phyloP scores from a whole-genome alignment of 2,113 vertebrate species.

The Podarcis raffonei region DNA sequence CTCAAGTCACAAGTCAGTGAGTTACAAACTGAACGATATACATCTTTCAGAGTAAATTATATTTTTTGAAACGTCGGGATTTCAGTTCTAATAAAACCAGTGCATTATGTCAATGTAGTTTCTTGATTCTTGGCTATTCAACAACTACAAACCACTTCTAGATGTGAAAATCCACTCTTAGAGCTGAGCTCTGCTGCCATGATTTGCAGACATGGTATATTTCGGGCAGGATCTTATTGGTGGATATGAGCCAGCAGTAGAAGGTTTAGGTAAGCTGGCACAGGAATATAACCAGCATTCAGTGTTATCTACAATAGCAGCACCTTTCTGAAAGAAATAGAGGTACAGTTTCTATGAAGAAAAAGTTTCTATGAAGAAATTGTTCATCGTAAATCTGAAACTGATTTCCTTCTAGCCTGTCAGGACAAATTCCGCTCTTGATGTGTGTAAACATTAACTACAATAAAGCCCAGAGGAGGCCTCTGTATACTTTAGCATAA shows the following conservation, averaged over 20 bases:
- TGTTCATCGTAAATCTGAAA: constrained; percentile 9
- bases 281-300: not conserved
- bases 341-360: not conserved
- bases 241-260: not conserved
- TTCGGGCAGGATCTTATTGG: too few species aligned
- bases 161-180: not conserved
- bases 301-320: not conserved
- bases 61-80: not conserved
- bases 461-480: constrained; percentile 15
- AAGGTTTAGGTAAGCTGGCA: too few species aligned
- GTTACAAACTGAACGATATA: not conserved
- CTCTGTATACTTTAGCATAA: not conserved
- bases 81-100: not conserved
- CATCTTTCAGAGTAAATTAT: not conserved
- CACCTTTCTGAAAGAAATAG: constrained; percentile 3
- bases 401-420: not conserved
- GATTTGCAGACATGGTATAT: not conserved
- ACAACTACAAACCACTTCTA: not conserved
- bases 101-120: not conserved
- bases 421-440: constrained; percentile 43
- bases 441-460: constrained; percentile 39
- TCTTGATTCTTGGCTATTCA: not conserved
- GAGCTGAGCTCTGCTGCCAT: not conserved
- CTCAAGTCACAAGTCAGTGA: not conserved
- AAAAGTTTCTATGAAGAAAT: not conserved